Conservation (phyloP, 2,888 invertebrate genomes). For the Drymonia ruficornis region DNA sequence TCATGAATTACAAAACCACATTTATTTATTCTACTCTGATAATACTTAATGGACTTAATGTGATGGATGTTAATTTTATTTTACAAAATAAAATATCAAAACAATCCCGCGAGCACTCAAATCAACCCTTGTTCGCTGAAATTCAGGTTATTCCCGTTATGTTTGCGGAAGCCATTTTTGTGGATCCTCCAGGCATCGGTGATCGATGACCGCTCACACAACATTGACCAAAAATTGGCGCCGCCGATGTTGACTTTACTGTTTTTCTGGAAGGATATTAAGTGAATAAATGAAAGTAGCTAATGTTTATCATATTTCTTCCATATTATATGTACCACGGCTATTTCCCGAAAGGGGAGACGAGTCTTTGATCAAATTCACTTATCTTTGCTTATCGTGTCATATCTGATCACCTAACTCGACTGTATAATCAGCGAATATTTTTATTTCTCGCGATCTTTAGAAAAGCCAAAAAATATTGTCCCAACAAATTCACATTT, state of each 20-base stretch:
- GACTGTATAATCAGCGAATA: too few species aligned
- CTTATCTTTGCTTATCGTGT: too few species aligned
- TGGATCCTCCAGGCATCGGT: slow-evolving; percentile 10
- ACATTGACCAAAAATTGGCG: slow-evolving; percentile 19
- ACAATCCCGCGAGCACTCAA: background rate
- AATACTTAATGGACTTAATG: too few species aligned
- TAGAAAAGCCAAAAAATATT: background rate
- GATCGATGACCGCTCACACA: slow-evolving; percentile 30
- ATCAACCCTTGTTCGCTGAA: background rate
- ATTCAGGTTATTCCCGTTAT: slow-evolving; percentile 13
- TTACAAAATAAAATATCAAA: too few species aligned
- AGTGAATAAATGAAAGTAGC: background rate
- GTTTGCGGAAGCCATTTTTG: slow-evolving; percentile 13
- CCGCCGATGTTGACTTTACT: slow-evolving; percentile 14
- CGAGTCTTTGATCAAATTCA: too few species aligned
- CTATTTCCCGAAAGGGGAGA: too few species aligned
- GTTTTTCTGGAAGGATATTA: slow-evolving; percentile 1
- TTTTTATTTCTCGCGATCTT: background rate
- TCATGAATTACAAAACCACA: too few species aligned
- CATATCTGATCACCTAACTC: too few species aligned
- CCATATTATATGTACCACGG: too few species aligned
- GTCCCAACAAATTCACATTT: background rate
- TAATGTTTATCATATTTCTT: too few species aligned
- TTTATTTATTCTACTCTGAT: too few species aligned
- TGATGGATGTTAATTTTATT: too few species aligned